Base-by-base conservation (phyloP, 2,888 invertebrate genomes). In the Diplolepis rosae region DNA sequence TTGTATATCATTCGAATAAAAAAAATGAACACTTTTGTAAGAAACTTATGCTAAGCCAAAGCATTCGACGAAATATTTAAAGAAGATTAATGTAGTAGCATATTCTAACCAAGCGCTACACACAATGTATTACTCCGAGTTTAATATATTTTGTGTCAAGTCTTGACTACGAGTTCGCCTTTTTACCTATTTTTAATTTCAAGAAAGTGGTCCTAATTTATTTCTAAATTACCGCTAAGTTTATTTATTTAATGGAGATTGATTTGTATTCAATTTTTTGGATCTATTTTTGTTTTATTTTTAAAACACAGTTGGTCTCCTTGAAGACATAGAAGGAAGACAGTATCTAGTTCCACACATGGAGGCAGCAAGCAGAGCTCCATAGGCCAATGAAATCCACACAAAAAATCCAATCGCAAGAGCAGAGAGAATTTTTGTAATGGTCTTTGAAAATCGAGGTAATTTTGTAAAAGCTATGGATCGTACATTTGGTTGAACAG, bases 101-200 rank as follows among this genome's bases (percentile, higher is more conserved):
- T 50, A 66, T 45, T 68, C 70, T 66, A 68, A 71, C 75, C 72
- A 75, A 78, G 70, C 75, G 77, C 77, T 73, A 82, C 79, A 80
- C 80, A 78, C 80, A 81, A 80, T 85, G 84, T 84, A 86, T 85
- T 83, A 85, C 82, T 86, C 84, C 85, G 84, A 86, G 84, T 86
- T 84, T 85, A 86, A 85, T 86, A 86, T 86, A 86, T 85, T 86
- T 86, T 86, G 84, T 86, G 86, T 86, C 86, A 84, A 86, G 85
- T 86, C 85, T 86, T 84, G 80, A 80, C 61, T n/a, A 61, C 39
- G 61, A 61, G 39, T 61, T 61, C n/a, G 39, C 27, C 39, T 50
- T 24, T 24, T 50, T 39, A 77, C 52, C 65, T 48, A 72, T 69
- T 79, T 65, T 56, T 68, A 50, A 70, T 78, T 77, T 32, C 61